Evolutionary conservation across 2,888 invertebrate genomes (phyloP), one percentile per base, ranked within the genome.

Genomic region (Smittia aterrima): DNA sequence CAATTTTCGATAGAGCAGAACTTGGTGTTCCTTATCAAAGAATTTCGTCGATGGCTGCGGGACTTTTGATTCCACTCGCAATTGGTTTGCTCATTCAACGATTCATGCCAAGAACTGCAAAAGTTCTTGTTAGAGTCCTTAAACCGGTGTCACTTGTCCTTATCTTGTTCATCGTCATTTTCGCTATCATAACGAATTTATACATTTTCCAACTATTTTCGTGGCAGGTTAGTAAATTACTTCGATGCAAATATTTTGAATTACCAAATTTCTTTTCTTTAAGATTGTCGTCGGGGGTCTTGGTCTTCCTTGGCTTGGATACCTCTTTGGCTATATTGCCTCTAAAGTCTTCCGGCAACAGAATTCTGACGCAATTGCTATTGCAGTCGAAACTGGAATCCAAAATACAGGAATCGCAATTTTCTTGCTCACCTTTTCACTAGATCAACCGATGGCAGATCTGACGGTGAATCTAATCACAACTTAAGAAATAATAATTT

Each of bases 391-490:
- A 85, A 93, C 94, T 2, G 95, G 96, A 70, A 90, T 96, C 73
- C 96, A 96, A 84, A 97, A 97, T 83, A 95, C 96, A 0, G 96
- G 95, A 58, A 90, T 97, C 76, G 88, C 96, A 0, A 96, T 97
- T 79, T 93, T 96, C 82, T 85, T 97, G 78, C 84, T 97, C 73
- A 84, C 92, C 75, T 90, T 93, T 79, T 89, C 93, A 1, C 85
- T 97, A 75, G 88, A 87, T 0, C 92, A 94, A 79, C 96, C 96
- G 0, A 90, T 91, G 77, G 93, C 92, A 0, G 96, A 96, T 83
- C 85, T 96, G 62, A 93, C 96, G 1, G n/a, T n/a, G n/a, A n/a
- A n/a, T n/a, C n/a, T n/a, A n/a, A n/a, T n/a, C n/a, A n/a, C n/a
- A n/a, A n/a, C n/a, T n/a, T n/a, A n/a, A n/a, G n/a, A n/a, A n/a